Percentiles rank a stretch among this genome's conserved stretches.
Evolutionary conservation across 2,797 vertebrate species (phyloP).

Genomic region (Ibycter americanus): DNA sequence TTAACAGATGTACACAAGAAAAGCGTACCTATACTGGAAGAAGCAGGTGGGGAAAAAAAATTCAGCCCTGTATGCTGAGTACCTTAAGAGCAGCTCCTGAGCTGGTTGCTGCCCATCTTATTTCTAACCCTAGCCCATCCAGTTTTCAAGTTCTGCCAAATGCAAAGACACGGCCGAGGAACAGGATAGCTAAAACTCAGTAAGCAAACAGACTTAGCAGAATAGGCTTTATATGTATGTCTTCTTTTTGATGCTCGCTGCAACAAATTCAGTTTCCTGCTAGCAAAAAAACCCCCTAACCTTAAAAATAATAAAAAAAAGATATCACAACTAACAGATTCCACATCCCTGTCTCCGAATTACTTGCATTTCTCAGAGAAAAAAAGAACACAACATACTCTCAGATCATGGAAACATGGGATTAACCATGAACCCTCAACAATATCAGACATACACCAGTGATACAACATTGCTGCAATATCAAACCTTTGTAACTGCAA

Average conservation of each 20-base stretch:
- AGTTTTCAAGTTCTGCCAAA: not conserved
- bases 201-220: not conserved
- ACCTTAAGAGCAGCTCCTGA: not conserved
- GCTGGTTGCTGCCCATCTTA: not conserved
- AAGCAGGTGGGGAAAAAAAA: not conserved
- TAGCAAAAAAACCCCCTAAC: not conserved
- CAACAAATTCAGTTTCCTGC: not conserved
- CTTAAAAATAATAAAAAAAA: not conserved
- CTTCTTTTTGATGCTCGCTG: not conserved
- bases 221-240: fast-evolving
- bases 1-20: not conserved
- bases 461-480: not conserved
- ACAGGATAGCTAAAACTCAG: not conserved
- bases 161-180: not conserved
- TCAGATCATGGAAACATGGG: not conserved
- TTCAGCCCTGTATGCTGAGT: not conserved
- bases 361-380: not conserved
- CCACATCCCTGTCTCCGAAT: not conserved
- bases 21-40: not conserved
- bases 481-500: not conserved
- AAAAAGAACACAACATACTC: not conserved
- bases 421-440: not conserved
- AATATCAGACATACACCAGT: not conserved
- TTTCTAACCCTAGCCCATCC: not conserved
- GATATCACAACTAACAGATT: not conserved